Evolutionary conservation across 1,140 invertebrate genomes (phyloP).

Genomic region (Aphelenchoides avenae): DNA sequence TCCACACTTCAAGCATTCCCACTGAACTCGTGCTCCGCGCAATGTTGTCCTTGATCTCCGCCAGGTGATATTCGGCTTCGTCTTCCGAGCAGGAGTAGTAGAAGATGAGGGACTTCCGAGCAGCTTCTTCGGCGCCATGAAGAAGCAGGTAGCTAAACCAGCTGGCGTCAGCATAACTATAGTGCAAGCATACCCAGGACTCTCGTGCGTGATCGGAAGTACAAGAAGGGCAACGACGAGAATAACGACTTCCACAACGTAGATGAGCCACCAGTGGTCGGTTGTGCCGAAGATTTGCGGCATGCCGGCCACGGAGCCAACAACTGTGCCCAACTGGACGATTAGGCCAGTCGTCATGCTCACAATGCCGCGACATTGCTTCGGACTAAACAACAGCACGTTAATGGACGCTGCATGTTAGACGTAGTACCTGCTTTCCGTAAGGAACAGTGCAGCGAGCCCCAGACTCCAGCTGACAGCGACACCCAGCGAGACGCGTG

Average conservation of each 20-base stretch:
- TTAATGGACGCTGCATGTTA: conserved; percentile 8
- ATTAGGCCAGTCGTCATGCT: conserved; percentile 51
- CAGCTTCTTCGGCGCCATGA: conserved; percentile 21
- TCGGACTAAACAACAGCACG: conserved; percentile 47
- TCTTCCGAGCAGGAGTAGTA: conserved; percentile 35
- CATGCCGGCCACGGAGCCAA: conserved; percentile 52
- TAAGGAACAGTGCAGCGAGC: conserved; percentile 44
- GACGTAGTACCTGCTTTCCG: conserved; percentile 50
- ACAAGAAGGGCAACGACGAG: too few species aligned
- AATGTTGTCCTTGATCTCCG: conserved; percentile 36
- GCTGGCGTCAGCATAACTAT: conserved; percentile 29
- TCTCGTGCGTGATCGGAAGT: conserved; percentile 33
- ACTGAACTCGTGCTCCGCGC: conserved; percentile 18
- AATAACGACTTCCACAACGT: conserved; percentile 33
- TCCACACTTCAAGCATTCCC: conserved; percentile 35
- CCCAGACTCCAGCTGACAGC: conserved; percentile 45
- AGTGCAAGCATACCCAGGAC: conserved; percentile 25
- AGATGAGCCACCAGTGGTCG: conserved; percentile 44
- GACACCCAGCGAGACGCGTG: conserved; percentile 43
- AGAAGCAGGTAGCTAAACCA: conserved; percentile 40
- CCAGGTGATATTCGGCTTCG: conserved; percentile 9
- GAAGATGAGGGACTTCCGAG: conserved; percentile 30
- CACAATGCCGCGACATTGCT: conserved; percentile 46
- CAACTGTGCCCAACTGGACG: conserved; percentile 48
- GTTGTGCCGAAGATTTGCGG: conserved; percentile 45